These are phyloP conservation scores for Arion vulgaris DNA, from an alignment of 1,140 invertebrate species.

Conservation along the genomic window DNA sequence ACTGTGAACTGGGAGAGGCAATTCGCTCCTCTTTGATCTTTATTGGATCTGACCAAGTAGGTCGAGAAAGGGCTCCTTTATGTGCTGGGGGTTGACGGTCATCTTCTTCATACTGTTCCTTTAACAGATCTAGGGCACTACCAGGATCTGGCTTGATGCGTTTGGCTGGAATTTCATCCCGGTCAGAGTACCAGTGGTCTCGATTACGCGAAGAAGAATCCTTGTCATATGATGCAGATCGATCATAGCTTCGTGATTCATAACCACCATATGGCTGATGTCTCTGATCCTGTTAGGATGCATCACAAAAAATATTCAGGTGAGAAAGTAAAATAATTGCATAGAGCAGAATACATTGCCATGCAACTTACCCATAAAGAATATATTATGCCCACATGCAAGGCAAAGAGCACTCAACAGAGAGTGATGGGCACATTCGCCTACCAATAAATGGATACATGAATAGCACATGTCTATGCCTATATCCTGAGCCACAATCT, in stretches of 20 bases:
- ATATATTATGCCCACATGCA: too few species aligned
- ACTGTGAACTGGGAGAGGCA: background rate
- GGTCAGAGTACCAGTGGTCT: constrained; percentile 23
- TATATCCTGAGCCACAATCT: too few species aligned
- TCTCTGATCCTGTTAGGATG: constrained; percentile 24
- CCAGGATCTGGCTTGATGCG: constrained; percentile 41
- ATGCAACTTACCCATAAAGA: too few species aligned
- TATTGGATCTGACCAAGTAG: background rate
- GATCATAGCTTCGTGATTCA: constrained; percentile 23
- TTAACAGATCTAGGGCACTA: constrained; percentile 53
- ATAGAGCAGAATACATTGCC: too few species aligned
- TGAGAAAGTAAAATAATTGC: too few species aligned
- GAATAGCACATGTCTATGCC: too few species aligned
- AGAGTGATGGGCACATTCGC: too few species aligned
- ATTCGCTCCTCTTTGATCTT: constrained; percentile 29
- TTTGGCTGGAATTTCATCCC: constrained; percentile 41
- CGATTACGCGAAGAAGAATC: constrained; percentile 21
- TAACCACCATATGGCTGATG: constrained; percentile 24
- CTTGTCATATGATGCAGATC: constrained; percentile 3
- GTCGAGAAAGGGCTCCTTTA: background rate
- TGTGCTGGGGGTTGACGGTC: constrained; percentile 37
- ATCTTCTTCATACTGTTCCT: constrained; percentile 51
- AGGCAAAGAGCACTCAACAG: too few species aligned
- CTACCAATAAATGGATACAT: too few species aligned
- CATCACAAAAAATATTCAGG: too few species aligned